Evolutionary conservation across 2,888 invertebrate species (phyloP).

Genomic region (Andrena hattorfiana): DNA sequence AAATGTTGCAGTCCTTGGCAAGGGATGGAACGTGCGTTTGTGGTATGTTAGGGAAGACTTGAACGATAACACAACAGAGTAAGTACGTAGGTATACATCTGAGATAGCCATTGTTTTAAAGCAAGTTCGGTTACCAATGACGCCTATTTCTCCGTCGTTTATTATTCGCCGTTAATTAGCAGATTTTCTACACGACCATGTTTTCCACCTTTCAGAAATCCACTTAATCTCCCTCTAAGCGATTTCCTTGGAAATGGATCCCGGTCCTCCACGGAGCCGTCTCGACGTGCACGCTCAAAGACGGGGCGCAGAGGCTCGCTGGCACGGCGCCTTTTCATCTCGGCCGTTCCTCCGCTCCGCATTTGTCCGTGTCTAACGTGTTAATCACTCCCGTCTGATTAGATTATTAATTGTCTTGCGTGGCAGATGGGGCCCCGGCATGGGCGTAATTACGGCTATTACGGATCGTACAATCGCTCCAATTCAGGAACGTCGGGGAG

Average conservation of each 20-base stretch:
- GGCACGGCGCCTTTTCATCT: constrained; percentile 60
- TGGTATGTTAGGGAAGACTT: no score
- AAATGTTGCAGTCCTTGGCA: no score
- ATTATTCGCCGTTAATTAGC: no score
- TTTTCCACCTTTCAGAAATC: not conserved
- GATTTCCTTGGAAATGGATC: constrained; percentile 35
- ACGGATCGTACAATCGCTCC: constrained; percentile 80
- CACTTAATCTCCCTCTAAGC: constrained; percentile 15
- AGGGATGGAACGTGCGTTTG: no score
- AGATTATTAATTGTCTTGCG: constrained; percentile 72
- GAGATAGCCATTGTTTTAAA: no score
- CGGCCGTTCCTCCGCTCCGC: constrained; percentile 52
- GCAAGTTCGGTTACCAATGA: no score
- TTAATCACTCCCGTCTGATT: constrained; percentile 70
- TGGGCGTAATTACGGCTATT: constrained; percentile 81
- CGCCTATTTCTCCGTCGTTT: no score
- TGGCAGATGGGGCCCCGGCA: constrained; percentile 64
- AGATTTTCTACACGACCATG: no score
- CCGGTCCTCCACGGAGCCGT: constrained; percentile 1
- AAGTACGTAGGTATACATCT: no score
- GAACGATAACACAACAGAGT: no score
- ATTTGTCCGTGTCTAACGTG: constrained; percentile 68
- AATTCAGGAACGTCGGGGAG: constrained; percentile 58
- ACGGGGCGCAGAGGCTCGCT: constrained; percentile 40
- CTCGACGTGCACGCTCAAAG: constrained; percentile 25